A percentile compares a stretch with the other conserved stretches of the same genome.
phyloP scores from a whole-genome alignment of 2,888 invertebrate genomes.

The Pristionchus arcanus region DNA sequence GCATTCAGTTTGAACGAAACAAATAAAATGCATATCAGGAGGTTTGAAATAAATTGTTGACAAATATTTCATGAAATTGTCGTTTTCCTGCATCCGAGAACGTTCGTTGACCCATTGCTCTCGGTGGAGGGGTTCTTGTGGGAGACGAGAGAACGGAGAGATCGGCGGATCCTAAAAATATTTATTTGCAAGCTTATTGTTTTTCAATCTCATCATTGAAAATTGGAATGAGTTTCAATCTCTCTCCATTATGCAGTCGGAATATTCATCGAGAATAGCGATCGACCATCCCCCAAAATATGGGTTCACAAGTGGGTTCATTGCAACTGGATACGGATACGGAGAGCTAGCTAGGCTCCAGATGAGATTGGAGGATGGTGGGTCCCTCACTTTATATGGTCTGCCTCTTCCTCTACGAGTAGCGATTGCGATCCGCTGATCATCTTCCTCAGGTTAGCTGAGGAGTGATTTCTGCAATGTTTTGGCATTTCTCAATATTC shows the following conservation, averaged over 20 bases:
- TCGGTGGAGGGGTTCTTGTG: not conserved
- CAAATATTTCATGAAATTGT: slow-evolving; percentile 12
- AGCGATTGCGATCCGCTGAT: slow-evolving; percentile 25
- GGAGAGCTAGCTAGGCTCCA: too few relatives aligned
- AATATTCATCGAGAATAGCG: too few relatives aligned
- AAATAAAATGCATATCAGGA: not conserved
- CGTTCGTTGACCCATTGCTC: slow-evolving; percentile 38
- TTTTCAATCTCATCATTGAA: too few relatives aligned
- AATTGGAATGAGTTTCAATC: not conserved
- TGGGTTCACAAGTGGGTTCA: too few relatives aligned
- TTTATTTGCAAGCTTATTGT: too few relatives aligned
- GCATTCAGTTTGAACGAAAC: not conserved
- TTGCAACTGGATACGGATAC: too few relatives aligned
- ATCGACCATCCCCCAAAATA: too few relatives aligned
- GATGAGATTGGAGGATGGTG: too few relatives aligned
- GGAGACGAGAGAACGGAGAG: slow-evolving; percentile 46
- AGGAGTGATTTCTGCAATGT: not conserved
- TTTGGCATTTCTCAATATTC: not conserved
- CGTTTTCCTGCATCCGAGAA: slow-evolving; percentile 42
- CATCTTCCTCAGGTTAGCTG: not conserved
- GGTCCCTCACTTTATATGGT: not conserved
- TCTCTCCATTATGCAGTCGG: too few relatives aligned
- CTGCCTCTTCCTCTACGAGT: not conserved
- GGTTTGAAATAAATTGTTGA: not conserved
- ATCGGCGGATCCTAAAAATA: slow-evolving; percentile 19